Evolutionary conservation across 2,888 invertebrate species (phyloP).

Genomic region (Nebria brevicollis): DNA sequence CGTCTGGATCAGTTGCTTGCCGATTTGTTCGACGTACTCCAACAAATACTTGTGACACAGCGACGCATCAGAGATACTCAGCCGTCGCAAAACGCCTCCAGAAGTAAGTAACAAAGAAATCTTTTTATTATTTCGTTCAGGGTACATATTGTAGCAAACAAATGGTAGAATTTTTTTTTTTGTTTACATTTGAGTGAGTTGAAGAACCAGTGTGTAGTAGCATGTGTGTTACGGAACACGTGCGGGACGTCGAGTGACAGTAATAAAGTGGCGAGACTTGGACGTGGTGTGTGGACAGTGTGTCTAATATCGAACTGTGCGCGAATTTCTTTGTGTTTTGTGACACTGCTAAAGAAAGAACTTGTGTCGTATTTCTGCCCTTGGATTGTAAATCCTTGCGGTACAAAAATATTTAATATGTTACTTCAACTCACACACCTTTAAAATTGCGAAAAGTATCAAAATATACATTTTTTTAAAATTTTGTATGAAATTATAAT

Average conservation of each 20-base stretch:
- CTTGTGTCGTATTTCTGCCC: conserved; percentile 6
- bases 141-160: background rate
- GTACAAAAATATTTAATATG: conserved; percentile 54
- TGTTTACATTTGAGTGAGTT: conserved; percentile 7
- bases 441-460: background rate
- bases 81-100: conserved; percentile 33
- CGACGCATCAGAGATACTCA: conserved; percentile 44
- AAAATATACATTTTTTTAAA: background rate
- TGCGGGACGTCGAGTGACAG: conserved; percentile 21
- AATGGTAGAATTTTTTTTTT: background rate
- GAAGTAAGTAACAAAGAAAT: conserved; percentile 36
- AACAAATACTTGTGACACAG: conserved; percentile 51
- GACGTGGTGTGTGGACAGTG: background rate
- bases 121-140: conserved; percentile 5
- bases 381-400: conserved; percentile 23
- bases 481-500: no score
- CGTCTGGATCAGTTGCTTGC: conserved; percentile 50
- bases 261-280: conserved; percentile 9
- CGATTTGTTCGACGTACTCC: conserved; percentile 52
- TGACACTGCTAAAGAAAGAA: conserved; percentile 9
- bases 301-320: background rate
- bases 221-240: conserved; percentile 6
- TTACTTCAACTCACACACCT: conserved; percentile 53
- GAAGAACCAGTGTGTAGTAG: conserved; percentile 10
- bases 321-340: conserved; percentile 11